Percentiles rank a stretch among this genome's conserved stretches.
phyloP scores from a whole-genome alignment of 2,888 invertebrate species.

The Clostera curtula region DNA sequence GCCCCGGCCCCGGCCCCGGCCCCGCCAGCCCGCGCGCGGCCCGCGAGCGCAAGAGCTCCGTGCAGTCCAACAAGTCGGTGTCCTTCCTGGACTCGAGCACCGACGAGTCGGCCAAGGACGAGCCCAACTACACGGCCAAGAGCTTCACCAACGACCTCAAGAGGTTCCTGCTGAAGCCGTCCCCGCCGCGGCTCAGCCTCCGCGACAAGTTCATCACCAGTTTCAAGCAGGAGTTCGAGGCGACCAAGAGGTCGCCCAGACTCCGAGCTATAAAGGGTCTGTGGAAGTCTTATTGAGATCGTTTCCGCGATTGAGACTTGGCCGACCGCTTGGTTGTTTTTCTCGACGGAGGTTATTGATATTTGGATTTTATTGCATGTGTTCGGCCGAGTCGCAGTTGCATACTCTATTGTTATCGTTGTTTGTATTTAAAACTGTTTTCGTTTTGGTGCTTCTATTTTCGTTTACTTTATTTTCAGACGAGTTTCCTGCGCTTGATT shows the following conservation, averaged over 20 bases:
- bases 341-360: no score
- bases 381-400: no score
- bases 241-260: conserved; percentile 62
- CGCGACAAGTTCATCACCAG: conserved; percentile 66
- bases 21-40: conserved; percentile 21
- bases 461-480: no score
- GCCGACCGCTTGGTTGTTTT: conserved; percentile 15
- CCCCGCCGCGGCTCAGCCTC: conserved; percentile 57
- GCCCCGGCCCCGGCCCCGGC: conserved; percentile 33
- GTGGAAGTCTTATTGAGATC: conserved; percentile 64
- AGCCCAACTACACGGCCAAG: conserved; percentile 67
- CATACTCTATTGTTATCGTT: no score
- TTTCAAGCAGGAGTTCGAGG: conserved; percentile 64
- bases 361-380: no score
- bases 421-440: no score
- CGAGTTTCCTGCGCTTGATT: no score
- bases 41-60: conserved; percentile 56
- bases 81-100: conserved; percentile 64
- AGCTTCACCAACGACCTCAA: conserved; percentile 70
- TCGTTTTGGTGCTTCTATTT: no score
- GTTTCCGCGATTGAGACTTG: conserved; percentile 10
- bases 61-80: conserved; percentile 66
- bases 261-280: conserved; percentile 66
- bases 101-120: conserved; percentile 56
- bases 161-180: conserved; percentile 60